A percentile compares a stretch with the other conserved stretches of the same genome.
These are phyloP conservation scores for Mya arenaria DNA, from an alignment of 1,140 invertebrate genomes.

Conservation along the genomic window DNA sequence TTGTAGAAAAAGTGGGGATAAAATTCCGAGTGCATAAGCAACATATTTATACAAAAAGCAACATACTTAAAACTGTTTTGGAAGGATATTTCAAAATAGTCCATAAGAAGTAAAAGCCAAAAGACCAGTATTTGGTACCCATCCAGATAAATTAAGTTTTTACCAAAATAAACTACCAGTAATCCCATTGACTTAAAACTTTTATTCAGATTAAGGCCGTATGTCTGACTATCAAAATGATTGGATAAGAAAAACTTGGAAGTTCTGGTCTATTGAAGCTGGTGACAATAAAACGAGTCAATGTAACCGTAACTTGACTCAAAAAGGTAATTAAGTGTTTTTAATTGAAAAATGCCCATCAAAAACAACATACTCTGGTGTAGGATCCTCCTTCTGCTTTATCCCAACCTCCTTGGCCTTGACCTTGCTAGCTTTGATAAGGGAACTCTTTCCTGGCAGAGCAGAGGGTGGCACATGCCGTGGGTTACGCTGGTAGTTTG, in stretches of 20 bases:
- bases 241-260: too few species aligned
- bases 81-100: neutral
- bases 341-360: too few species aligned
- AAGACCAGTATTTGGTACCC: neutral
- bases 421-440: conserved; percentile 68
- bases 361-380: conserved; percentile 53
- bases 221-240: too few species aligned
- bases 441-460: conserved; percentile 59
- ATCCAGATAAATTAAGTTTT: too few species aligned
- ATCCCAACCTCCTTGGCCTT: conserved; percentile 74
- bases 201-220: too few species aligned
- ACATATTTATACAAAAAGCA: neutral
- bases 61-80: neutral
- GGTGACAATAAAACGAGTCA: too few species aligned
- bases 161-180: neutral
- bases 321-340: too few species aligned
- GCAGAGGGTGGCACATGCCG: conserved; percentile 71
- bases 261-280: too few species aligned
- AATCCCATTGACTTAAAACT: neutral
- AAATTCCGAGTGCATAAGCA: too few species aligned
- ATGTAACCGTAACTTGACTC: too few species aligned
- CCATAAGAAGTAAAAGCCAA: neutral
- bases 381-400: conserved; percentile 58
- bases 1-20: too few species aligned
- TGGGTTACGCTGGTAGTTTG: conserved; percentile 75